phyloP scores from a whole-genome alignment of 2,113 vertebrate genomes.

The Pygoscelis antarcticus region DNA sequence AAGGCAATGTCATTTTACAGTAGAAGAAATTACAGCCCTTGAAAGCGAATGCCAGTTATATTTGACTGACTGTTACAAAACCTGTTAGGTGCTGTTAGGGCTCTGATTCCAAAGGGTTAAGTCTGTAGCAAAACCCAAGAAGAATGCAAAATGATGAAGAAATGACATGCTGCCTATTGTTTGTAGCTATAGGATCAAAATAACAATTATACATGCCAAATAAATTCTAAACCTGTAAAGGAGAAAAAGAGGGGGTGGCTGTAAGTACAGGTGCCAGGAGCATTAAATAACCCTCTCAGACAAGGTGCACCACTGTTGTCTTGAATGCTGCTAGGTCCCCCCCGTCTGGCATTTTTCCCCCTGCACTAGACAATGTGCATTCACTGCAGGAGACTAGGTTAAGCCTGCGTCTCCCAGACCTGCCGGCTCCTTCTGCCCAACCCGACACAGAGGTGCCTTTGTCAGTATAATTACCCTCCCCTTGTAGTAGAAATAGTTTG shows the following conservation, averaged over 20 bases:
- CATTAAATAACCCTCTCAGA: constrained; percentile 84
- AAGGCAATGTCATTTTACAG: not conserved
- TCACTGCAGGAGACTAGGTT: constrained; percentile 90
- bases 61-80: not conserved
- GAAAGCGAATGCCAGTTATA: not conserved
- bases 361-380: constrained; percentile 87
- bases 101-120: constrained; percentile 69
- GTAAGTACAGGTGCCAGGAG: constrained; percentile 81
- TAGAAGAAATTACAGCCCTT: not conserved
- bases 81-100: not conserved
- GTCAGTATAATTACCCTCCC: constrained; percentile 95
- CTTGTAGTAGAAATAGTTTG: constrained; percentile 79
- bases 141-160: constrained; percentile 76
- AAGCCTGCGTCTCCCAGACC: constrained; percentile 96
- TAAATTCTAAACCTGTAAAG: constrained; percentile 83
- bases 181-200: constrained; percentile 80
- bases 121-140: constrained; percentile 52
- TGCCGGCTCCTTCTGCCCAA: constrained; percentile 94
- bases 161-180: constrained; percentile 82
- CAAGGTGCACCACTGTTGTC: constrained; percentile 83
- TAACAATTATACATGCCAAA: constrained; percentile 84
- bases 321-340: constrained; percentile 77
- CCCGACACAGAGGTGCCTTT: constrained; percentile 98
- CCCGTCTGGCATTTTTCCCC: constrained; percentile 78
- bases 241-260: constrained; percentile 72